phyloP scores from a whole-genome alignment of 2,888 invertebrate genomes.

The Subacronicta megacephala region DNA sequence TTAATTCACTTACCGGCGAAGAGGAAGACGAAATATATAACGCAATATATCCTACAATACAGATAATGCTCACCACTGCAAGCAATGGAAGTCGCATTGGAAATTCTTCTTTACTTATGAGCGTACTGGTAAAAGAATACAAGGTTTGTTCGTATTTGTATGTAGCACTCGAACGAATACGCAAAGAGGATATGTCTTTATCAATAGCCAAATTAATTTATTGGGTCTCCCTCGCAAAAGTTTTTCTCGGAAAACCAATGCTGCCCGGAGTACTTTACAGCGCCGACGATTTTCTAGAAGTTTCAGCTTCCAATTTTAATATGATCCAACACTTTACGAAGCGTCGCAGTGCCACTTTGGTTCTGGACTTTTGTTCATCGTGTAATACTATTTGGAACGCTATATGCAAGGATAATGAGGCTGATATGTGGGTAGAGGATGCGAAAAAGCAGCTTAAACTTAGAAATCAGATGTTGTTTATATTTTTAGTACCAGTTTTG shows the following conservation, averaged over 20 bases:
- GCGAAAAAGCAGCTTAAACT: constrained; percentile 73
- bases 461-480: constrained; percentile 90
- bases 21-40: constrained; percentile 86
- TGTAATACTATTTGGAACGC: constrained; percentile 74
- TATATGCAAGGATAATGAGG: constrained; percentile 67
- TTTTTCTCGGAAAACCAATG: constrained; percentile 72
- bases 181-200: constrained; percentile 81
- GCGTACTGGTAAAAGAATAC: constrained; percentile 70
- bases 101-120: constrained; percentile 71
- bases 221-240: constrained; percentile 78
- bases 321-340: constrained; percentile 69
- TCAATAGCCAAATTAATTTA: constrained; percentile 86
- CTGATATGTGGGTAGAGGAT: constrained; percentile 49
- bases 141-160: constrained; percentile 76
- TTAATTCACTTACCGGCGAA: constrained; percentile 84
- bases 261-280: constrained; percentile 70
- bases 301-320: constrained; percentile 75
- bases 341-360: constrained; percentile 67
- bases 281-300: constrained; percentile 75
- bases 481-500: constrained; percentile 91
- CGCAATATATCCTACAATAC: constrained; percentile 88
- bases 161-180: constrained; percentile 76
- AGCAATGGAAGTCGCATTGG: constrained; percentile 83
- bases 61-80: constrained; percentile 88
- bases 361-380: constrained; percentile 76